A percentile compares a stretch with the other conserved stretches of the same genome.
Conservation (phyloP, 2,888 invertebrate genomes). For the Keiferia lycopersicella region DNA sequence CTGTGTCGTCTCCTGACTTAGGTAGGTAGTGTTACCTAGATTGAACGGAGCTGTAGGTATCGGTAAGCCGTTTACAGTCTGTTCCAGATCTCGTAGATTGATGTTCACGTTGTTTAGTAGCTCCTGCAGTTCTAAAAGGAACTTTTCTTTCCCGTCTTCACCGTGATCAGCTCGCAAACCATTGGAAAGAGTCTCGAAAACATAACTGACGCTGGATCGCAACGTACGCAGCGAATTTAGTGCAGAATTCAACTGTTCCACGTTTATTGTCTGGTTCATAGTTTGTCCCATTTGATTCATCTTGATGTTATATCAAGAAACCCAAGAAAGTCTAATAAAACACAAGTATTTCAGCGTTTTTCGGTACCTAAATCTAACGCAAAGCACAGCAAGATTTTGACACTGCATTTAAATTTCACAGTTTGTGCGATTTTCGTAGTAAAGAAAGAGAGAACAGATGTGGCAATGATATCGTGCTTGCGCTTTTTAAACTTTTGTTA, state of each 20-base stretch:
- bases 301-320: neutral
- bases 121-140: constrained; percentile 90
- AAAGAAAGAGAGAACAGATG: too few species aligned
- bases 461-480: too few species aligned
- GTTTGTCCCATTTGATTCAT: constrained; percentile 32
- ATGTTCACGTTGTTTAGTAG: constrained; percentile 89
- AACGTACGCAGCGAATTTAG: constrained; percentile 88
- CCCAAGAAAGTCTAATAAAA: neutral
- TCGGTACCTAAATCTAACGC: too few species aligned
- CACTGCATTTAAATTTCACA: too few species aligned
- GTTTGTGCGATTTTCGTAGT: too few species aligned
- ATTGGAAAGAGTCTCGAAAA: constrained; percentile 92
- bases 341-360: neutral
- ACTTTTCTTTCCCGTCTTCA: constrained; percentile 91
- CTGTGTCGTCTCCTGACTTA: constrained; percentile 95
- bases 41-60: constrained; percentile 91
- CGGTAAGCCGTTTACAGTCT: constrained; percentile 84
- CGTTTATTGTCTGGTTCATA: constrained; percentile 62
- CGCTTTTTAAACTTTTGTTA: too few species aligned
- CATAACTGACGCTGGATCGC: constrained; percentile 91
- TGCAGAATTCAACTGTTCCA: constrained; percentile 88
- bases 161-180: constrained; percentile 90
- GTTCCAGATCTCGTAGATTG: constrained; percentile 92
- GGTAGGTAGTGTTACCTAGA: constrained; percentile 91
- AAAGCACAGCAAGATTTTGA: too few species aligned